Conservation (phyloP, 2,888 invertebrate genomes). For the Boloria euphrosyne region DNA sequence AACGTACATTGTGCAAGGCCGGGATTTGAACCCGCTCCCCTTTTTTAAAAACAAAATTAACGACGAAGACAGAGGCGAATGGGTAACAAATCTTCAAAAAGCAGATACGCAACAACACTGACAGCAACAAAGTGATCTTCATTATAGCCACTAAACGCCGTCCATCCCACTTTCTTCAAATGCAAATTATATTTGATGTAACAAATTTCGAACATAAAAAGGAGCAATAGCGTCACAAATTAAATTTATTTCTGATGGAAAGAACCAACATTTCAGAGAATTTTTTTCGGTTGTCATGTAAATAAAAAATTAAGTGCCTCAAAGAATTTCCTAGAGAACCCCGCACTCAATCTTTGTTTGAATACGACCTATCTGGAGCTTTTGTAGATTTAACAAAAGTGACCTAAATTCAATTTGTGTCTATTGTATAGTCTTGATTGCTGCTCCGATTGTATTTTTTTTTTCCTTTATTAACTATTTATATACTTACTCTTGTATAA, state of each 20-base stretch:
- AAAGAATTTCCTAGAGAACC: constrained; percentile 30
- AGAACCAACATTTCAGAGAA: constrained; percentile 36
- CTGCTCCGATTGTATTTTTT: constrained; percentile 10
- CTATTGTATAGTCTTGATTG: constrained; percentile 22
- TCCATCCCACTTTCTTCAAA: constrained; percentile 4
- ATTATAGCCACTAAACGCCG: not conserved
- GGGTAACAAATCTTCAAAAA: too few species aligned
- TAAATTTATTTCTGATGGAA: constrained; percentile 38
- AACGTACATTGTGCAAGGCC: too few species aligned
- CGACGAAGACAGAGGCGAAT: too few species aligned
- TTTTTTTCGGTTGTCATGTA: constrained; percentile 34
- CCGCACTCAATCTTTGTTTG: constrained; percentile 33
- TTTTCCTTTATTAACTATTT: not conserved
- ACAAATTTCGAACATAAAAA: constrained; percentile 34
- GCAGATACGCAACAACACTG: too few species aligned
- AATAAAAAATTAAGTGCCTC: constrained; percentile 38
- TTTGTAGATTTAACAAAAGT: constrained; percentile 31
- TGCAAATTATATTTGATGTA: constrained; percentile 42
- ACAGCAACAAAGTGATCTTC: too few species aligned
- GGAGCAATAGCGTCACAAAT: constrained; percentile 43
- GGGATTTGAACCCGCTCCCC: too few species aligned
- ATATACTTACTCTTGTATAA: too few species aligned
- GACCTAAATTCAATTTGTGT: constrained; percentile 27
- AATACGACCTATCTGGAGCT: constrained; percentile 29
- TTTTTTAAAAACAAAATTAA: too few species aligned